Percentiles rank a stretch among this genome's conserved stretches.
Evolutionary conservation across 2,797 vertebrate genomes (phyloP).

Genomic region (Helicolenus hilgendorfi): DNA sequence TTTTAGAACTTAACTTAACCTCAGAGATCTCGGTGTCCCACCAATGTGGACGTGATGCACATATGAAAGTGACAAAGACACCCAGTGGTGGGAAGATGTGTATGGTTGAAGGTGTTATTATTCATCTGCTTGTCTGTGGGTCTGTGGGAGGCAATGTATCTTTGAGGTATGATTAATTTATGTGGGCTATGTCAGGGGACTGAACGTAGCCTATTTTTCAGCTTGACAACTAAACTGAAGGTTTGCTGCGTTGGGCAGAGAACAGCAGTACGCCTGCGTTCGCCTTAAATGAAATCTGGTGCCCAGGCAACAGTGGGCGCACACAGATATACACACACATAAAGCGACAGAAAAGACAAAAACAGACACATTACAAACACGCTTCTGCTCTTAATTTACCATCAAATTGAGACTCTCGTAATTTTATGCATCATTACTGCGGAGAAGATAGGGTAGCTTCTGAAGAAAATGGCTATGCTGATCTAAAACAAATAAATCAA

Average conservation of each 20-base stretch:
- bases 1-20: constrained; percentile 17
- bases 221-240: constrained; percentile 72
- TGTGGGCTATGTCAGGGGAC: constrained; percentile 51
- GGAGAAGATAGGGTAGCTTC: background rate
- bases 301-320: too few species aligned
- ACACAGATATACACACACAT: background rate
- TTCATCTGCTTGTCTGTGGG: constrained; percentile 65
- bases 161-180: constrained; percentile 76
- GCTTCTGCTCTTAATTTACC: constrained; percentile 15
- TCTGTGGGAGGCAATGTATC: constrained; percentile 62
- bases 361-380: background rate
- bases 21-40: constrained; percentile 1
- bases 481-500: constrained; percentile 65
- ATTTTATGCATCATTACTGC: constrained; percentile 59
- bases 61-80: constrained; percentile 38
- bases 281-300: constrained; percentile 34
- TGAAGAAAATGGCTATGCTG: constrained; percentile 20
- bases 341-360: background rate
- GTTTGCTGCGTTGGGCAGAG: constrained; percentile 8
- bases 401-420: constrained; percentile 29
- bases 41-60: background rate
- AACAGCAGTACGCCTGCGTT: background rate
- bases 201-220: constrained; percentile 71
- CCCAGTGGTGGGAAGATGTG: constrained; percentile 1
- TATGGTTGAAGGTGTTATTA: constrained; percentile 51